Percentiles rank a stretch among this genome's conserved stretches.
phyloP scores from a whole-genome alignment of 2,888 invertebrate species.

The Seira ritae region DNA sequence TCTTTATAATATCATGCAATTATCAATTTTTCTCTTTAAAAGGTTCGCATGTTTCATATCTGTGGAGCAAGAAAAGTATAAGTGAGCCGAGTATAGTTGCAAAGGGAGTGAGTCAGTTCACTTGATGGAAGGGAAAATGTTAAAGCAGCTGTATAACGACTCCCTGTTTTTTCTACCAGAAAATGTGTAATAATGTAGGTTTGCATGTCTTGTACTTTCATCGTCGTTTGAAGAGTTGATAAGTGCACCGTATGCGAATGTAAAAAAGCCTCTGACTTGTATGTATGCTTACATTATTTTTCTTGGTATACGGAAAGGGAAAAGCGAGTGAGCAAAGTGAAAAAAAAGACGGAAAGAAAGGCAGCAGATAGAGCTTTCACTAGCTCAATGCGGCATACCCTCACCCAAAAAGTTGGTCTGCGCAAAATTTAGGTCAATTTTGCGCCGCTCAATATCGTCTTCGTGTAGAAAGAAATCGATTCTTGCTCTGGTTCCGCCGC shows the following conservation, averaged over 20 bases:
- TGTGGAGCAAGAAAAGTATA: background rate
- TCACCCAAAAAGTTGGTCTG: constrained; percentile 68
- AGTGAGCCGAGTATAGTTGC: background rate
- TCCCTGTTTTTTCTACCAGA: background rate
- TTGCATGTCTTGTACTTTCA: constrained; percentile 23
- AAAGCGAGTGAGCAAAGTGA: constrained; percentile 32
- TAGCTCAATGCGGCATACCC: constrained; percentile 66
- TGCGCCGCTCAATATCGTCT: constrained; percentile 74
- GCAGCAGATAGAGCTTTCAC: constrained; percentile 29
- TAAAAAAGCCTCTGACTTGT: background rate
- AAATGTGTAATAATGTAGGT: constrained; percentile 37
- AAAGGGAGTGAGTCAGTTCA: background rate
- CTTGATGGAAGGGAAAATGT: background rate
- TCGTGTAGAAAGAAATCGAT: constrained; percentile 74
- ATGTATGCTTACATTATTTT: background rate
- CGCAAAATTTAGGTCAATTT: constrained; percentile 73
- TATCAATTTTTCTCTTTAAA: constrained; percentile 11
- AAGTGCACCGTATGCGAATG: constrained; percentile 7
- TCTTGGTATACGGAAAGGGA: background rate
- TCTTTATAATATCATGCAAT: constrained; percentile 8
- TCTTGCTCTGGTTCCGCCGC: constrained; percentile 66
- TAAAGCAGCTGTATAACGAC: constrained; percentile 11
- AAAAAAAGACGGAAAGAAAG: constrained; percentile 28
- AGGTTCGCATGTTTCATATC: constrained; percentile 3
- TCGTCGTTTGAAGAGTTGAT: constrained; percentile 37